Evolutionary conservation across 2,888 invertebrate species (phyloP).

Genomic region (Sphaeridia pumilis): DNA sequence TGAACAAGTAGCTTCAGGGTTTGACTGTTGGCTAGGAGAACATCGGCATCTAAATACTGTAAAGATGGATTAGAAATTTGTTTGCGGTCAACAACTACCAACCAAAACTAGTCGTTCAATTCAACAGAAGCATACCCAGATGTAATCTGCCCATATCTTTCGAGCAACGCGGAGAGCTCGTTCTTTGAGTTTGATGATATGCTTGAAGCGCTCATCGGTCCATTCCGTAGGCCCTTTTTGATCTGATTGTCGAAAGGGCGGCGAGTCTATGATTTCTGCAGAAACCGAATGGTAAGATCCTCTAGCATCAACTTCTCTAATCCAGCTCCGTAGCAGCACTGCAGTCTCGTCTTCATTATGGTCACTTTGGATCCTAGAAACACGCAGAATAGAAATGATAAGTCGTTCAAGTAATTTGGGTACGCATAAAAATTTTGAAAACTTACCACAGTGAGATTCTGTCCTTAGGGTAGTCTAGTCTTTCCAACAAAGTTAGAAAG

Average conservation of each 20-base stretch:
- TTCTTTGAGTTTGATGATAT: slow-evolving; percentile 69
- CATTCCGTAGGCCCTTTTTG: slow-evolving; percentile 58
- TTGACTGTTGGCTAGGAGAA: slow-evolving; percentile 57
- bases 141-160: slow-evolving; percentile 73
- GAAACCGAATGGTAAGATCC: slow-evolving; percentile 59
- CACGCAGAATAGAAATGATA: slow-evolving; percentile 61
- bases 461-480: slow-evolving; percentile 77
- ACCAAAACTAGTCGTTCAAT: too few relatives aligned
- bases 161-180: slow-evolving; percentile 59
- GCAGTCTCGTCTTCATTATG: slow-evolving; percentile 69
- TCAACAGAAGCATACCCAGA: slow-evolving; percentile 72
- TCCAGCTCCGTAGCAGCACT: slow-evolving; percentile 62
- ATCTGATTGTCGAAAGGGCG: slow-evolving; percentile 43
- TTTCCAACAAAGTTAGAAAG: slow-evolving; percentile 66
- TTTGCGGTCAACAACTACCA: too few relatives aligned
- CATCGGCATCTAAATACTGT: slow-evolving; percentile 76
- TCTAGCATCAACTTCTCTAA: slow-evolving; percentile 45
- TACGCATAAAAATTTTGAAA: slow-evolving; percentile 51
- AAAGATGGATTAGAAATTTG: too few relatives aligned
- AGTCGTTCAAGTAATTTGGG: slow-evolving; percentile 81
- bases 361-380: slow-evolving; percentile 74
- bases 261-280: slow-evolving; percentile 45
- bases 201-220: slow-evolving; percentile 60
- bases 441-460: slow-evolving; percentile 66
- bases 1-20: slow-evolving; percentile 52